Percentiles rank a stretch among this genome's conserved stretches.
Conservation (phyloP, 2,888 invertebrate species). For the Xanthostigma xanthostigma region DNA sequence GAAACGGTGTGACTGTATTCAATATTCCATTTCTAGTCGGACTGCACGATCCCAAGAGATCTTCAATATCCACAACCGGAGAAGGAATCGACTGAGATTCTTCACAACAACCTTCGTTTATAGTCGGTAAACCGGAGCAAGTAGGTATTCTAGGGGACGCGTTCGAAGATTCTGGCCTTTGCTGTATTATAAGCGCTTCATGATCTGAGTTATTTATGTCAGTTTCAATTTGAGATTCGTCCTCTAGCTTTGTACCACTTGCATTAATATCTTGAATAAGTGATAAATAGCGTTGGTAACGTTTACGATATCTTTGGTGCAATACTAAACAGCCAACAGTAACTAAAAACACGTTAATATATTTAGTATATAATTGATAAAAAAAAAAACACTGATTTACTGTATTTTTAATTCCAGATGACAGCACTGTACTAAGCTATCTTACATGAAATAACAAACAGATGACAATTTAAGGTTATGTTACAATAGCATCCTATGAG, state of each 20-base stretch:
- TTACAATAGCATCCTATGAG: too few species aligned
- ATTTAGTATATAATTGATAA: too few species aligned
- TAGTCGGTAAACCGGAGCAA: slow-evolving; percentile 24
- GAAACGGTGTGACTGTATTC: slow-evolving; percentile 12
- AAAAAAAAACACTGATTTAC: too few species aligned
- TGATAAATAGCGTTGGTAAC: slow-evolving; percentile 45
- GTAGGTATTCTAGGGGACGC: slow-evolving; percentile 4
- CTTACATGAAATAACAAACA: too few species aligned
- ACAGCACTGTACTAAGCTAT: too few species aligned
- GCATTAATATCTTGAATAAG: slow-evolving; percentile 2
- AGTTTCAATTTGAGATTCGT: too few species aligned
- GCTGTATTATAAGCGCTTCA: too few species aligned
- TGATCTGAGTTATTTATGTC: too few species aligned
- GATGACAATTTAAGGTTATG: too few species aligned
- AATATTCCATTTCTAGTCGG: slow-evolving; percentile 4
- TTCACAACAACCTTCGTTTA: slow-evolving; percentile 34
- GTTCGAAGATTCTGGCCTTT: neutral
- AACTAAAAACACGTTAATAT: slow-evolving; percentile 32
- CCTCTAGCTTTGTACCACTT: too few species aligned
- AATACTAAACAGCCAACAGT: slow-evolving; percentile 68
- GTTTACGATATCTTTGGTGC: slow-evolving; percentile 64
- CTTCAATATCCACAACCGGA: slow-evolving; percentile 48
- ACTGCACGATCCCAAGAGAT: slow-evolving; percentile 25
- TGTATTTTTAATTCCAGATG: too few species aligned
- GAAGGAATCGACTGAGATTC: slow-evolving; percentile 14